Conservation (phyloP, 2,113 vertebrate species). For the Vidua chalybeata region DNA sequence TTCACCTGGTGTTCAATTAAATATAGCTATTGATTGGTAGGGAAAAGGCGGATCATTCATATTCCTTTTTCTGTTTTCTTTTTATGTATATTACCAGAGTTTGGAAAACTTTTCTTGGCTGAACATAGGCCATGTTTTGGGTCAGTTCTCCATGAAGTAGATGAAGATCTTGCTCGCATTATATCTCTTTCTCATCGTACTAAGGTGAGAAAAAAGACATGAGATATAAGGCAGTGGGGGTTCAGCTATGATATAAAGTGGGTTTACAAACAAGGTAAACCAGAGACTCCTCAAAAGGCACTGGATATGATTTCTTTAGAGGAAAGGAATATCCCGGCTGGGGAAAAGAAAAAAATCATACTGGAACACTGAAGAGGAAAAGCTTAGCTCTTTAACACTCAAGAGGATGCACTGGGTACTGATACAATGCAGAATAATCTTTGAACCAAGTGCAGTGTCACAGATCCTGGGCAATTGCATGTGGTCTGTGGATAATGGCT, state of each 20-base stretch:
- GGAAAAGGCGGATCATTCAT: background rate
- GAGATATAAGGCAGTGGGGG: background rate
- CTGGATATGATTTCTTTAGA: background rate
- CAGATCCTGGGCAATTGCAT: background rate
- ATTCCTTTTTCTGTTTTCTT: background rate
- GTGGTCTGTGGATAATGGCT: background rate
- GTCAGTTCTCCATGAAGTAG: background rate
- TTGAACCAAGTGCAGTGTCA: background rate
- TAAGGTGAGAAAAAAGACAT: background rate
- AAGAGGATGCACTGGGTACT: background rate
- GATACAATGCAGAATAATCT: background rate
- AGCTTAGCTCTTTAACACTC: background rate
- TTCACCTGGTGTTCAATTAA: background rate
- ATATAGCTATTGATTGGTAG: background rate
- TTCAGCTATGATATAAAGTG: background rate
- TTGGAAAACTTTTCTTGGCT: background rate
- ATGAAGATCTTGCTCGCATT: background rate
- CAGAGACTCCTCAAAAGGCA: background rate
- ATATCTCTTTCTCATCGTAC: background rate
- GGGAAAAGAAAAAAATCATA: background rate
- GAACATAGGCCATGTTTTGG: background rate
- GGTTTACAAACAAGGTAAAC: background rate
- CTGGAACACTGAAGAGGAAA: background rate
- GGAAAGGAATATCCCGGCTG: fast-evolving
- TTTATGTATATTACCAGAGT: background rate